phyloP scores from a whole-genome alignment of 1,140 invertebrate genomes.

The Cyclina sinensis region DNA sequence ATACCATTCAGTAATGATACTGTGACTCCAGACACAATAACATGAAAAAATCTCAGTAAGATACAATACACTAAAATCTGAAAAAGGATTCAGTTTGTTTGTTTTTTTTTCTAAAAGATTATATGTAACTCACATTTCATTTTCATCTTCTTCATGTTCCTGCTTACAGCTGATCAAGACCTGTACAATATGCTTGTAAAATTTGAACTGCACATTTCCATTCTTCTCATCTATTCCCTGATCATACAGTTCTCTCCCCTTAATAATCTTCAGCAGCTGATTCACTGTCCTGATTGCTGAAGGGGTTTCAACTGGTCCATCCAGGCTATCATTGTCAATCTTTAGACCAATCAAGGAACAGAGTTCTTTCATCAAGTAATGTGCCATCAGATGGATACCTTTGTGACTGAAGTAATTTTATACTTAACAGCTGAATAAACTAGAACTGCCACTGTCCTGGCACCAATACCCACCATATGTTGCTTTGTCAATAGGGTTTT shows the following conservation, averaged over 20 bases:
- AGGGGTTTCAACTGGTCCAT: neutral
- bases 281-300: neutral
- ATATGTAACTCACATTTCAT: neutral
- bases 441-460: too few species aligned
- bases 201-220: constrained; percentile 21
- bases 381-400: neutral
- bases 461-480: too few species aligned
- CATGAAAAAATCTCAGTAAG: too few species aligned
- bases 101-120: neutral
- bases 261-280: constrained; percentile 23
- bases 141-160: neutral
- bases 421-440: too few species aligned
- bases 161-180: constrained; percentile 2
- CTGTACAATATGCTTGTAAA: constrained; percentile 30
- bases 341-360: constrained; percentile 40
- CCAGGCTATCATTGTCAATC: neutral
- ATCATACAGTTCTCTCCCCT: constrained; percentile 46
- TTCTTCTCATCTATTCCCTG: constrained; percentile 30
- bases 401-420: constrained; percentile 54
- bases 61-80: too few species aligned
- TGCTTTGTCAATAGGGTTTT: too few species aligned
- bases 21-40: too few species aligned
- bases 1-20: too few species aligned
- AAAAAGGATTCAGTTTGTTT: too few species aligned
- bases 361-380: constrained; percentile 46